phyloP scores from a whole-genome alignment of 2,797 vertebrate species.

The Mus spretus region DNA sequence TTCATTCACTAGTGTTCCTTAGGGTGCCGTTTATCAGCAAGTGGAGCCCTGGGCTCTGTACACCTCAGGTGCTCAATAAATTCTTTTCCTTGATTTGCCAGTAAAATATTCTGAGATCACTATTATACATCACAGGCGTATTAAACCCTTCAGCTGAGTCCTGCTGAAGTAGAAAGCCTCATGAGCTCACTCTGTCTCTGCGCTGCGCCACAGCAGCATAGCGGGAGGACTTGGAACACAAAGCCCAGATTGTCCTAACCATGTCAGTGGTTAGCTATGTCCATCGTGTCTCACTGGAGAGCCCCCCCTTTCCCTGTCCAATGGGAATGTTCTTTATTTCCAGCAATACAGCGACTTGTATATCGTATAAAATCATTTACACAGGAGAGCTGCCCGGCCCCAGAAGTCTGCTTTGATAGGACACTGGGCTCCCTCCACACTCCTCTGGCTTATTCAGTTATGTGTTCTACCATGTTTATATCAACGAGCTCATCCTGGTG shows the following conservation, averaged over 20 bases:
- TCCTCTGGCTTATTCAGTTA: rapidly evolving
- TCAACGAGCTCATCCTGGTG: constrained; percentile 42
- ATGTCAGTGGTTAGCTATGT: too few species aligned
- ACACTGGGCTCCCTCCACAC: neutral
- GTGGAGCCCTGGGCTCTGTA: neutral
- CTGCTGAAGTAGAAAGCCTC: neutral
- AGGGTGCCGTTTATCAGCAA: neutral
- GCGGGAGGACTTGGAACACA: rapidly evolving
- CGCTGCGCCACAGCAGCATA: rapidly evolving
- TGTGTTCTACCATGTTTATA: neutral
- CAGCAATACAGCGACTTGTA: neutral
- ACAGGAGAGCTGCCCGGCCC: neutral
- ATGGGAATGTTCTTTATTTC: neutral
- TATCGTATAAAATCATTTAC: neutral
- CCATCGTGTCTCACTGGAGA: neutral
- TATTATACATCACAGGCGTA: neutral
- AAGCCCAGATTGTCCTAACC: neutral
- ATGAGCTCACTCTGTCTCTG: neutral
- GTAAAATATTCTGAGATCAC: neutral
- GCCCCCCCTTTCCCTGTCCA: neutral
- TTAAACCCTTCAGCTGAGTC: neutral
- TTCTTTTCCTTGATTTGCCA: constrained; percentile 28
- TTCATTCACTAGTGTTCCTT: constrained; percentile 58
- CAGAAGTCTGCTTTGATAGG: rapidly evolving
- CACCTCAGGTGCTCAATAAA: neutral